Evolutionary conservation across 2,888 invertebrate genomes (phyloP).

Genomic region (Caenorhabditis sp.): DNA sequence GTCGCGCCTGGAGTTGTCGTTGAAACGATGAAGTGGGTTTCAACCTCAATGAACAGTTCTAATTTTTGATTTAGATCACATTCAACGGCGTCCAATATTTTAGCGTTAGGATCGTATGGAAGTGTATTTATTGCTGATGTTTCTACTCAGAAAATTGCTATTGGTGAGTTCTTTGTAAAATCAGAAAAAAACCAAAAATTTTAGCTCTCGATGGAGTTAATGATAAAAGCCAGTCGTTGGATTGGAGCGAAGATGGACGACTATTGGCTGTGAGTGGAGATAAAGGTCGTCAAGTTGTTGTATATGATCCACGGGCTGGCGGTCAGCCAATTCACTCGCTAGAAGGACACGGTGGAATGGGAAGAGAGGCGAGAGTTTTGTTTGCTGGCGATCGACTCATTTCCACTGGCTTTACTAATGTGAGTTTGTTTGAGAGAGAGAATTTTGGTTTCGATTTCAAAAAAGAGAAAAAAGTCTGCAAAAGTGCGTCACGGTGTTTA

Average conservation of each 20-base stretch:
- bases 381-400: constrained; percentile 88
- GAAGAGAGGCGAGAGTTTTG: constrained; percentile 77
- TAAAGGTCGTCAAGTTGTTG: constrained; percentile 72
- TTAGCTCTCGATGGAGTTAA: constrained; percentile 52
- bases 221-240: constrained; percentile 83
- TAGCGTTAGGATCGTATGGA: constrained; percentile 85
- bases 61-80: constrained; percentile 75
- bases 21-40: constrained; percentile 31
- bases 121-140: constrained; percentile 87
- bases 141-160: constrained; percentile 72
- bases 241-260: constrained; percentile 88
- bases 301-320: constrained; percentile 72
- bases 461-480: neutral
- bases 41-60: neutral
- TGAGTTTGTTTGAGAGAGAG: constrained; percentile 63
- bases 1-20: constrained; percentile 30
- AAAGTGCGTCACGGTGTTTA: no score
- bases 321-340: constrained; percentile 59
- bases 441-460: neutral
- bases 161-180: constrained; percentile 5
- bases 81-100: constrained; percentile 86
- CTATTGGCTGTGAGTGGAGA: constrained; percentile 78
- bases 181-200: neutral
- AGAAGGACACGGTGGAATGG: constrained; percentile 57
- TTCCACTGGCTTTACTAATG: constrained; percentile 87